A percentile compares a stretch with the other conserved stretches of the same genome.
These are phyloP conservation scores for Chorisops tibialis DNA, from an alignment of 2,888 invertebrate species.

Conservation along the genomic window DNA sequence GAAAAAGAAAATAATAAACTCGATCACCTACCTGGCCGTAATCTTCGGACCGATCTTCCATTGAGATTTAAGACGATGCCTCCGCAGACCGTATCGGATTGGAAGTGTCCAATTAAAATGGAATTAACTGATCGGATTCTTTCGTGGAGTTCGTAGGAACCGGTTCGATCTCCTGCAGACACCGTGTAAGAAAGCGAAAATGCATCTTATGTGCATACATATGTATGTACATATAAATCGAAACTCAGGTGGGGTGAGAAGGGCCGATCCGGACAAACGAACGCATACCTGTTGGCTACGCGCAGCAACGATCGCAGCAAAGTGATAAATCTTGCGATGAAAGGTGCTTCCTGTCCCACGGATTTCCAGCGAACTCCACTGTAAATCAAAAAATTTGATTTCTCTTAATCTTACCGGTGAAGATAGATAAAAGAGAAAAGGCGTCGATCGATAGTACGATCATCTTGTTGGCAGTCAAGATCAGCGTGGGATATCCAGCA, in stretches of 20 bases:
- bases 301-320: slow-evolving; percentile 11
- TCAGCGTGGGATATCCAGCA: too few species aligned
- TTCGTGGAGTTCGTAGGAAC: neutral
- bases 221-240: neutral
- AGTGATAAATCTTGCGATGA: slow-evolving; percentile 20
- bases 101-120: slow-evolving; percentile 22
- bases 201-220: too few species aligned
- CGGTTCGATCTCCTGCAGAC: slow-evolving; percentile 9
- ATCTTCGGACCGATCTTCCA: neutral
- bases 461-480: too few species aligned
- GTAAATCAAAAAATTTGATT: neutral
- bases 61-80: neutral
- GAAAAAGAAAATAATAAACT: neutral
- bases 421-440: too few species aligned
- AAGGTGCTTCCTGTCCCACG: slow-evolving; percentile 23
- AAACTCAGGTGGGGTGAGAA: slow-evolving; percentile 6
- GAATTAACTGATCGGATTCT: slow-evolving; percentile 8
- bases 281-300: neutral
- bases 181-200: neutral
- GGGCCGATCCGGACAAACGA: too few species aligned
- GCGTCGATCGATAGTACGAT: too few species aligned
- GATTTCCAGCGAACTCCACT: slow-evolving; percentile 7
- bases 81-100: slow-evolving; percentile 6
- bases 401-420: too few species aligned
- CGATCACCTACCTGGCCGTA: slow-evolving; percentile 5